phyloP scores from a whole-genome alignment of 2,797 vertebrate genomes.

The Darevskia nairensis region DNA sequence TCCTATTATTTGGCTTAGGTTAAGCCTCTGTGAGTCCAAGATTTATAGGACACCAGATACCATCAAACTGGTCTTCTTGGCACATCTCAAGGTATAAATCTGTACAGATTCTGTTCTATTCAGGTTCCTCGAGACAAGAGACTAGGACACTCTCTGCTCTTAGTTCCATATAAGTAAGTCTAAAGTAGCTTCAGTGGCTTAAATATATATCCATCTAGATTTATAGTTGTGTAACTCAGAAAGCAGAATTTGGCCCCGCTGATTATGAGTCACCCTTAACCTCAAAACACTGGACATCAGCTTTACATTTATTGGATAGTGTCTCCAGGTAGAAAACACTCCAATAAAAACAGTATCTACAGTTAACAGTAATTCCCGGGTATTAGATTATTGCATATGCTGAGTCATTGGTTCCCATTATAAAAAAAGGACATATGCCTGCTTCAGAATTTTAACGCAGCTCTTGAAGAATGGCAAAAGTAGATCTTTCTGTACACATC shows the following conservation, averaged over 20 bases:
- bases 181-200: not conserved
- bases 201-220: not conserved
- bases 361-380: conserved; percentile 14
- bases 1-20: conserved; percentile 30
- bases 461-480: conserved; percentile 1
- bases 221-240: not conserved
- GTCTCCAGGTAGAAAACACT: conserved; percentile 1
- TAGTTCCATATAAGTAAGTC: conserved; percentile 4
- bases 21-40: conserved; percentile 16
- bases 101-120: not conserved
- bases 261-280: conserved; percentile 14
- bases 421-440: not conserved
- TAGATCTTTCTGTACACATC: conserved; percentile 6
- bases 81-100: conserved; percentile 14
- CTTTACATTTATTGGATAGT: not conserved
- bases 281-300: conserved; percentile 36
- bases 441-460: not conserved
- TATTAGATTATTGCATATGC: conserved; percentile 17
- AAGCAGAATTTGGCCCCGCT: not conserved
- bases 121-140: not conserved
- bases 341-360: conserved; percentile 10
- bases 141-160: not conserved
- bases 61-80: conserved; percentile 6
- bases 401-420: conserved; percentile 13
- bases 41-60: not conserved